These are phyloP conservation scores for Ascaphus truei DNA, from an alignment of 2,113 vertebrate genomes.

Conservation along the genomic window DNA sequence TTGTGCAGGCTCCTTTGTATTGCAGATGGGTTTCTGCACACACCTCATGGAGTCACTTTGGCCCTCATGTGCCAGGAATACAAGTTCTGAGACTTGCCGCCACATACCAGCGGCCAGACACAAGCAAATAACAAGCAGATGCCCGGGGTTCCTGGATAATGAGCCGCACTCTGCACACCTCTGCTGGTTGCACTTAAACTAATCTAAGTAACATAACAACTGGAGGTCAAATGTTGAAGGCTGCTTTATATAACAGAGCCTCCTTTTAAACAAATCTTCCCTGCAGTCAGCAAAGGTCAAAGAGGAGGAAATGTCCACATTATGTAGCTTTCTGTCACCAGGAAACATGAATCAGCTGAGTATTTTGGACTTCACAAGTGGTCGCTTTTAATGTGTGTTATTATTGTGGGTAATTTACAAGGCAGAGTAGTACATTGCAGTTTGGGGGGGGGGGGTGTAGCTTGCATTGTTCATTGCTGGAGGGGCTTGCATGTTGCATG, in stretches of 20 bases:
- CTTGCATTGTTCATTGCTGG: too few species aligned
- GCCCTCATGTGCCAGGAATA: slow-evolving; percentile 10
- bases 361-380: slow-evolving; percentile 41
- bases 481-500: too few species aligned
- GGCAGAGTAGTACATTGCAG: too few species aligned
- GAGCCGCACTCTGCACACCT: slow-evolving; percentile 33
- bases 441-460: slow-evolving; percentile 9
- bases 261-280: slow-evolving; percentile 62
- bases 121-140: slow-evolving; percentile 37
- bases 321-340: slow-evolving; percentile 48
- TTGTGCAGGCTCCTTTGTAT: neutral
- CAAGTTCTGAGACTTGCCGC: slow-evolving; percentile 29
- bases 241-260: slow-evolving; percentile 50
- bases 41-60: slow-evolving; percentile 17
- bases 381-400: slow-evolving; percentile 51
- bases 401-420: too few species aligned
- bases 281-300: slow-evolving; percentile 52
- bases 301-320: slow-evolving; percentile 67
- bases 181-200: slow-evolving; percentile 37
- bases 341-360: slow-evolving; percentile 36
- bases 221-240: slow-evolving; percentile 60
- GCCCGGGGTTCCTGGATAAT: slow-evolving; percentile 17
- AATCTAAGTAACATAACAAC: slow-evolving; percentile 49
- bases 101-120: slow-evolving; percentile 2
- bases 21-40: neutral